Percentiles rank a stretch among this genome's conserved stretches.
These are phyloP conservation scores for Drosophila vallismaia DNA, from an alignment of 2,888 invertebrate species.

Conservation along the genomic window DNA sequence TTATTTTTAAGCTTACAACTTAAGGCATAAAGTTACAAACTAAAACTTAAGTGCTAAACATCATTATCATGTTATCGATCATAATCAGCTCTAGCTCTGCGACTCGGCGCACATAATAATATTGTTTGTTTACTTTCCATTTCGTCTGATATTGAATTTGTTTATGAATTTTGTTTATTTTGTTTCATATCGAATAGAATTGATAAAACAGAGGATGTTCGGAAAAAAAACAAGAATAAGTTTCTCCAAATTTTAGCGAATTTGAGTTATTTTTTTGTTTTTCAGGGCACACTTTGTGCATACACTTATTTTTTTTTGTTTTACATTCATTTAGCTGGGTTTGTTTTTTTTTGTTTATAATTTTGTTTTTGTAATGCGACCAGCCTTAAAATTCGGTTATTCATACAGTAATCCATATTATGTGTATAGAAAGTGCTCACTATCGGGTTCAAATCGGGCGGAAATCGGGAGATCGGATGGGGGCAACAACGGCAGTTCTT, in stretches of 20 bases:
- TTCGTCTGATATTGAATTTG: neutral
- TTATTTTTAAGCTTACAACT: slow-evolving; percentile 81
- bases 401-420: slow-evolving; percentile 37
- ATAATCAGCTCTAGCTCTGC: slow-evolving; percentile 61
- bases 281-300: slow-evolving; percentile 35
- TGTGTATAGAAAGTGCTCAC: slow-evolving; percentile 40
- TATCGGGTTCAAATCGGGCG: slow-evolving; percentile 14
- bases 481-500: slow-evolving; percentile 14
- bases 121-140: slow-evolving; percentile 18
- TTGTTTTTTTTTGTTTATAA: slow-evolving; percentile 19
- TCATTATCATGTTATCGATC: slow-evolving; percentile 52
- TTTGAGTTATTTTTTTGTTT: slow-evolving; percentile 39
- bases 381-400: slow-evolving; percentile 69
- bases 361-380: slow-evolving; percentile 23
- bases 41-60: slow-evolving; percentile 76
- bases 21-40: slow-evolving; percentile 82
- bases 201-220: slow-evolving; percentile 27
- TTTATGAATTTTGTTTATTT: slow-evolving; percentile 9
- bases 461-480: slow-evolving; percentile 16
- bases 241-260: slow-evolving; percentile 37
- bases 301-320: slow-evolving; percentile 23
- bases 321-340: slow-evolving; percentile 27
- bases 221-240: slow-evolving; percentile 21
- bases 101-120: slow-evolving; percentile 36
- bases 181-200: slow-evolving; percentile 31